Evolutionary conservation across 2,113 vertebrate genomes (phyloP), one percentile per base, ranked within the genome.

Genomic region (Equus przewalskii): DNA sequence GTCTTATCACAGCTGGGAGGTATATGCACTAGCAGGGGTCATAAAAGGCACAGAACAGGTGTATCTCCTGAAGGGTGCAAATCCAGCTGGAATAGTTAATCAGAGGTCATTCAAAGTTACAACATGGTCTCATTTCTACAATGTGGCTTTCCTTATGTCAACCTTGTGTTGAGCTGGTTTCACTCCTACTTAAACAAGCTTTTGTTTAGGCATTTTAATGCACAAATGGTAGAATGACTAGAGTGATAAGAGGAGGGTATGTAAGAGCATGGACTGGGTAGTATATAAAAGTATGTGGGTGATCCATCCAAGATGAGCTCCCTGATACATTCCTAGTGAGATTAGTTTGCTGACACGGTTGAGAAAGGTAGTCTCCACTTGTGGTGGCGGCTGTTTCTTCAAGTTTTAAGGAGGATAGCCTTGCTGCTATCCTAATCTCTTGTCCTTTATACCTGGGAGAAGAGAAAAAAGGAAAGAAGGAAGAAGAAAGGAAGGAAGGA

Each of bases 261-360:
- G 33, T 26, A 58, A 58, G 65, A 84, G 13, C 30, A 33, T 51
- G 8, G 64, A 8, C 11, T 44, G 16, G 5, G 13, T 22, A 65
- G 8, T 67, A 1, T 4, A 33, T 46, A 26, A 12, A 4, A 69
- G 12, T 18, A 30, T 46, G 28, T 62, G 14, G 16, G 19, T 44
- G n/a, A 18, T 33, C 5, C 28, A 6, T 44, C 8, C 0, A 1
- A 36, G 6, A 41, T 0, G 7, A 54, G 5, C 14, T 87, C 19
- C 49, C 36, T 36, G 26, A 76, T n/a, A 8, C 62, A 46, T 64
- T 54, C 9, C 72, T 19, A 75, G 8, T 21, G n/a, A 64, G n/a
- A n/a, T 11, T 16, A 16, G 3, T 73, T 51, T 69, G 21, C 19
- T 33, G 3, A 58, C 5, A 15, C 30, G 26, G 28, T 46, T 73